Evolutionary conservation across 2,888 invertebrate species (phyloP).

Genomic region (Cistogaster globosa): DNA sequence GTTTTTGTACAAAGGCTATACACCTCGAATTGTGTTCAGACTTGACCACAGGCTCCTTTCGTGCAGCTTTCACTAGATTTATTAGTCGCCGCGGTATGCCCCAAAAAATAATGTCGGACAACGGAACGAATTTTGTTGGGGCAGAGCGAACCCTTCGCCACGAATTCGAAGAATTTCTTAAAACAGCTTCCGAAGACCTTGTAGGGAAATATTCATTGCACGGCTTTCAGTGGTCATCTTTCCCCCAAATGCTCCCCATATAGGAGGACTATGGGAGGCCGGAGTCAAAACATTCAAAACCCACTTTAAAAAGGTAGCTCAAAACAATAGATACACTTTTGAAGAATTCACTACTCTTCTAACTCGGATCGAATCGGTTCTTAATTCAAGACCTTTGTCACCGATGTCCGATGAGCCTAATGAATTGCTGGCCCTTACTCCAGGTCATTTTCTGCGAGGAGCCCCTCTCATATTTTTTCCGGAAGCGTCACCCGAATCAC

Average conservation of each 20-base stretch:
- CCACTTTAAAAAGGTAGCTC: constrained; percentile 29
- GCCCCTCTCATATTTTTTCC: too few relatives aligned
- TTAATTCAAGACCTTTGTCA: constrained; percentile 51
- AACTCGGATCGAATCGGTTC: constrained; percentile 32
- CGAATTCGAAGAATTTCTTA: constrained; percentile 6
- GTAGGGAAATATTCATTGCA: constrained; percentile 7
- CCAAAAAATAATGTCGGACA: constrained; percentile 36
- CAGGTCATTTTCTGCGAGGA: too few relatives aligned
- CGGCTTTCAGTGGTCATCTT: not conserved
- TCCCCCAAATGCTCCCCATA: constrained; percentile 54
- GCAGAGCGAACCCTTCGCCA: not conserved
- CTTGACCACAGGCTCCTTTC: not conserved
- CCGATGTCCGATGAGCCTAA: not conserved
- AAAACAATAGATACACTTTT: constrained; percentile 16
- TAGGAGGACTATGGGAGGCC: constrained; percentile 59
- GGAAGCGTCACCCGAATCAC: too few relatives aligned
- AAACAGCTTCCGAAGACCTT: not conserved
- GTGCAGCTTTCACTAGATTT: constrained; percentile 49
- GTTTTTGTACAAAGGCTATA: constrained; percentile 12
- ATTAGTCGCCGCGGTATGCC: constrained; percentile 59
- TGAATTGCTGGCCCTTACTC: not conserved
- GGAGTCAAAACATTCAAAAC: constrained; percentile 48
- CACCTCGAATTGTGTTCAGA: constrained; percentile 20
- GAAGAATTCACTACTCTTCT: constrained; percentile 55
- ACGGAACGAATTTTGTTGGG: constrained; percentile 61